These are phyloP conservation scores for Malacosoma neustria DNA, from an alignment of 2,888 invertebrate genomes.

Conservation along the genomic window DNA sequence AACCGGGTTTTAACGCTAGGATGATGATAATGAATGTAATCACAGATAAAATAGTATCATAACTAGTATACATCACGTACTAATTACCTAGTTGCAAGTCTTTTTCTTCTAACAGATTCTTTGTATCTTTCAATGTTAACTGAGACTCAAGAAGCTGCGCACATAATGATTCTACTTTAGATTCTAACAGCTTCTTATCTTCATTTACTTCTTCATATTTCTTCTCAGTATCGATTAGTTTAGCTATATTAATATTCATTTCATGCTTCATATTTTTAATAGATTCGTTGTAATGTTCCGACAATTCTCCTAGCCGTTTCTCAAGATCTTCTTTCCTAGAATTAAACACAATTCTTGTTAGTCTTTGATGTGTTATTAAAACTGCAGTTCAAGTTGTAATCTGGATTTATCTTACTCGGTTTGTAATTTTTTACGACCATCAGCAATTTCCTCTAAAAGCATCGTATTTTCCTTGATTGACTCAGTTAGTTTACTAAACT, in stretches of 20 bases:
- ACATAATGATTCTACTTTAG: constrained; percentile 30
- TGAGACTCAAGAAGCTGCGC: constrained; percentile 37
- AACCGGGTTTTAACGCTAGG: no score
- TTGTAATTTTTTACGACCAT: constrained; percentile 48
- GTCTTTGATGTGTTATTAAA: no score
- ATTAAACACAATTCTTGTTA: constrained; percentile 1
- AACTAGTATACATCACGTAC: no score
- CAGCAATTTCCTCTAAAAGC: constrained; percentile 49
- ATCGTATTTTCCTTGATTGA: constrained; percentile 44
- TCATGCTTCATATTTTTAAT: constrained; percentile 36
- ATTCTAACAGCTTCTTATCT: constrained; percentile 31
- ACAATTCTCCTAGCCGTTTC: constrained; percentile 37
- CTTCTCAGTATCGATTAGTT: constrained; percentile 42
- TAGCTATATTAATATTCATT: constrained; percentile 29
- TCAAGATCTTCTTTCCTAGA: constrained; percentile 54
- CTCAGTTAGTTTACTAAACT: constrained; percentile 44
- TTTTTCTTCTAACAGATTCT: constrained; percentile 24
- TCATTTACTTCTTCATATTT: constrained; percentile 35
- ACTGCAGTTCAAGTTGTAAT: no score
- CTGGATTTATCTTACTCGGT: constrained; percentile 57
- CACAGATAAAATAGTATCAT: no score
- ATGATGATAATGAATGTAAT: no score
- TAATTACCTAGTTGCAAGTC: constrained; percentile 27
- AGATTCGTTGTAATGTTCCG: constrained; percentile 41
- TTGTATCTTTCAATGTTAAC: constrained; percentile 24